Percentiles rank a stretch among this genome's conserved stretches.
Evolutionary conservation across 2,888 invertebrate genomes (phyloP).

Genomic region (Stenolophus ochropezus): DNA sequence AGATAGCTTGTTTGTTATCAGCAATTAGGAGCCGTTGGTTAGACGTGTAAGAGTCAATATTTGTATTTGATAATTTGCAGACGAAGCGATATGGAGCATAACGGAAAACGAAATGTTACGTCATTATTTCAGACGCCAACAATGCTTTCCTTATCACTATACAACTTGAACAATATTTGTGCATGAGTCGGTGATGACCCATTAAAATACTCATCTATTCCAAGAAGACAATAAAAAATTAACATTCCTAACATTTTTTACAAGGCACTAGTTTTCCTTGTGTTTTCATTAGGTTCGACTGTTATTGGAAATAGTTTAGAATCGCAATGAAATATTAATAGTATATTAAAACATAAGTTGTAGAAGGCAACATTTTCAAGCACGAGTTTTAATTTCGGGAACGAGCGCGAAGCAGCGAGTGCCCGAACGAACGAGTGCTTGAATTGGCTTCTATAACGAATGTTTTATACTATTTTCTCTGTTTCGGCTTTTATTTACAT

Average conservation of each 20-base stretch:
- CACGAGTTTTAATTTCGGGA: too few relatives aligned
- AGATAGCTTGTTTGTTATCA: neutral
- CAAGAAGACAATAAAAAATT: neutral
- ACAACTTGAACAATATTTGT: neutral
- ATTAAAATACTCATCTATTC: neutral
- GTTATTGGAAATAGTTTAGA: too few relatives aligned
- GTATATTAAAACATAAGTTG: too few relatives aligned
- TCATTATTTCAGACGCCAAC: neutral
- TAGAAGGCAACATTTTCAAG: too few relatives aligned
- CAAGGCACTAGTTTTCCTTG: neutral
- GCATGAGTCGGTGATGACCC: neutral
- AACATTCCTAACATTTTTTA: too few relatives aligned
- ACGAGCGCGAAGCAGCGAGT: too few relatives aligned
- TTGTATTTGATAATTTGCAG: constrained; percentile 37
- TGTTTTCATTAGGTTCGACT: too few relatives aligned
- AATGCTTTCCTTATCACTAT: neutral
- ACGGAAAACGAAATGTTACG: neutral
- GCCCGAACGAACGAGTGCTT: too few relatives aligned
- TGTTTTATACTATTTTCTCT: too few relatives aligned
- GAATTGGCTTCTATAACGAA: too few relatives aligned
- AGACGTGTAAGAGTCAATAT: constrained; percentile 1
- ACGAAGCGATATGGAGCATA: neutral
- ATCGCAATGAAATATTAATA: too few relatives aligned
- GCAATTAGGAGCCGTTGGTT: neutral
- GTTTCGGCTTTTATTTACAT: too few relatives aligned